Evolutionary conservation across 2,888 invertebrate genomes (phyloP), one percentile per base, ranked within the genome.

Genomic region (Nephrotoma flavescens): DNA sequence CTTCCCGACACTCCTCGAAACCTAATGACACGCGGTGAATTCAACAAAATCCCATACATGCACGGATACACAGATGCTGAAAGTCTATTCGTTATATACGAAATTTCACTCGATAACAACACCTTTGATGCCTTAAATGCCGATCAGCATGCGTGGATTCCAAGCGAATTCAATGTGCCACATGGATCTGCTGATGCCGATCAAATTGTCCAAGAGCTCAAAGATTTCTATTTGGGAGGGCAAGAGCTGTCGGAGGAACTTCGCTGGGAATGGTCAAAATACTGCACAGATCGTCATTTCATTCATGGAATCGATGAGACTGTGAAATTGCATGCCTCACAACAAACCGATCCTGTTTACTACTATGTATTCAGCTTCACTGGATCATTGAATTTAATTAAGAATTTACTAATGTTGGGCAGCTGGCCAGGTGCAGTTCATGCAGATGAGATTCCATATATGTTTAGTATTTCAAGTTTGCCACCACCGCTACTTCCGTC

Each of bases 361-460:
- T 87, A 87, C 41, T 87, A 87, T 57, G 83, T 86, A 45, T 88
- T 88, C 31, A 86, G 42, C 11, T 87, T 86, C 71, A 87, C 87
- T 84, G 88, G 87, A 12, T 15, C 86, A n/a, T 87, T 87, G 5
- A 87, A 88, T 86, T 86, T 87, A 44, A 83, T 86, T 11, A 87
- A 87, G 85, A 86, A 86, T 12, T 86, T 87, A 1, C 57, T 87
- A 15, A 41, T 87, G 5, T 19, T 87, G 6, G 42, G 15, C 9
- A 86, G 87, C 15, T 87, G 45, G 12, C 86, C 86, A 42, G 90
- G 91, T 41, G 89, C 90, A n/a, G 92, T 92, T 5, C 92, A 93
- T 88, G 89, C 90, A 86, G 90, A 91, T 19, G 92, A 93, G 88
- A 87, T 92, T n/a, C 90, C 92, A 2, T 92, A 92, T 87, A 87